Conservation (phyloP, 53 echinoderm and acorn worm genomes). For the Stichopus horrens region DNA sequence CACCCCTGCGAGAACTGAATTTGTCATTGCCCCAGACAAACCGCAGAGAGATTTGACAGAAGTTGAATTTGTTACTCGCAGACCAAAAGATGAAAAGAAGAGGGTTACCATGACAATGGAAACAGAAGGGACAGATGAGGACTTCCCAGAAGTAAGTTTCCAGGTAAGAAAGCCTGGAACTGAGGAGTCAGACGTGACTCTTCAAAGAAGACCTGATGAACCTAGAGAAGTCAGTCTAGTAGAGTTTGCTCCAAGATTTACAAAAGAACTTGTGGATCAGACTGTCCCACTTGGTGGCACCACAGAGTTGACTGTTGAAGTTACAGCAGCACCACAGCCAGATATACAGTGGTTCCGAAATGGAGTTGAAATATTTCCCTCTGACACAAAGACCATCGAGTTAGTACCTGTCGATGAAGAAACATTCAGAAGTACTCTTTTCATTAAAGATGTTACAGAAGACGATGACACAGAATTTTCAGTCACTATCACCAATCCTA, state of each 20-base stretch:
- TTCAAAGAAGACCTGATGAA: slow-evolving; percentile 6
- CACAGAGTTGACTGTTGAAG: slow-evolving; percentile 30
- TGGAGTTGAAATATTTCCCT: slow-evolving; percentile 55
- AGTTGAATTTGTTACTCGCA: slow-evolving; percentile 30
- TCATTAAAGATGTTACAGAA: slow-evolving; percentile 57
- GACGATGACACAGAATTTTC: slow-evolving; percentile 40
- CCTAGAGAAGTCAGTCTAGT: slow-evolving; percentile 6
- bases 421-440: slow-evolving; percentile 55
- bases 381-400: slow-evolving; percentile 25
- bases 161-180: slow-evolving; percentile 28
- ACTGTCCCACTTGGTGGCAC: slow-evolving; percentile 22
- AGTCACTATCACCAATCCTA: slow-evolving; percentile 63
- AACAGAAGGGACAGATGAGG: slow-evolving; percentile 52
- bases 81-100: slow-evolving; percentile 49
- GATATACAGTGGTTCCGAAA: slow-evolving; percentile 88
- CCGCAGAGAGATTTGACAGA: slow-evolving; percentile 29
- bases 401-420: slow-evolving; percentile 46
- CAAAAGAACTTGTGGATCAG: slow-evolving; percentile 8
- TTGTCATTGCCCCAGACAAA: slow-evolving; percentile 32
- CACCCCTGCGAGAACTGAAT: slow-evolving; percentile 23
- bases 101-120: slow-evolving; percentile 62
- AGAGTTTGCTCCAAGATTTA: slow-evolving; percentile 32
- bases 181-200: slow-evolving; percentile 36
- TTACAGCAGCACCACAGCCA: slow-evolving; percentile 63
- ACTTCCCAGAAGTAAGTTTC: slow-evolving; percentile 53